Evolutionary conservation across 2,888 invertebrate genomes (phyloP).

Genomic region (Agrilus biguttatus): DNA sequence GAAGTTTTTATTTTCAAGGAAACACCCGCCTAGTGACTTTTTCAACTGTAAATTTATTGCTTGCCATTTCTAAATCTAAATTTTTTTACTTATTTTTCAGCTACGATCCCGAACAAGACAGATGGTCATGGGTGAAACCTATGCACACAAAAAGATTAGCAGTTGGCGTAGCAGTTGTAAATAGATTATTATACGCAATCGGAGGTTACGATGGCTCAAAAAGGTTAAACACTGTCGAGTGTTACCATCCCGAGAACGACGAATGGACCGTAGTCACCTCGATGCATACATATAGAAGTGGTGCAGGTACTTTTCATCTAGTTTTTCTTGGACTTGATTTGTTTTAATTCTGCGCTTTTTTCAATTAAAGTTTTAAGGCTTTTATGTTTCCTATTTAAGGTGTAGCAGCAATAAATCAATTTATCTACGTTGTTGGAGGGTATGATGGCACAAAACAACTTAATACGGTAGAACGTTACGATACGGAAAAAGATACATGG

Average conservation of each 20-base stretch:
- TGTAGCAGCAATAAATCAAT: constrained; percentile 71
- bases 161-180: constrained; percentile 63
- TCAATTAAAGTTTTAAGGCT: neutral
- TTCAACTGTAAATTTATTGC: no score
- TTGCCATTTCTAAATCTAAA: no score
- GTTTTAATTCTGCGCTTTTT: neutral
- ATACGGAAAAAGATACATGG: constrained; percentile 73
- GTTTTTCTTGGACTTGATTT: neutral
- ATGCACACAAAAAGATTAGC: constrained; percentile 71
- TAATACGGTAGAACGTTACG: constrained; percentile 72
- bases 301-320: constrained; percentile 49
- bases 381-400: constrained; percentile 32
- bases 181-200: constrained; percentile 57
- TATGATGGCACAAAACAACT: constrained; percentile 77
- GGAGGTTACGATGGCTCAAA: constrained; percentile 80
- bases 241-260: constrained; percentile 87
- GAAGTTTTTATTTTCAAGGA: no score
- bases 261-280: constrained; percentile 71
- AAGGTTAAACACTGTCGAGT: constrained; percentile 67
- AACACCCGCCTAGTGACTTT: no score
- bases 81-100: constrained; percentile 30
- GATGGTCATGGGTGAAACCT: constrained; percentile 60
- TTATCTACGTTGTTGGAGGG: constrained; percentile 89
- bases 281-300: constrained; percentile 67
- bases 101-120: constrained; percentile 74